phyloP scores from a whole-genome alignment of 2,888 invertebrate species.

The Nephrotoma appendiculata region DNA sequence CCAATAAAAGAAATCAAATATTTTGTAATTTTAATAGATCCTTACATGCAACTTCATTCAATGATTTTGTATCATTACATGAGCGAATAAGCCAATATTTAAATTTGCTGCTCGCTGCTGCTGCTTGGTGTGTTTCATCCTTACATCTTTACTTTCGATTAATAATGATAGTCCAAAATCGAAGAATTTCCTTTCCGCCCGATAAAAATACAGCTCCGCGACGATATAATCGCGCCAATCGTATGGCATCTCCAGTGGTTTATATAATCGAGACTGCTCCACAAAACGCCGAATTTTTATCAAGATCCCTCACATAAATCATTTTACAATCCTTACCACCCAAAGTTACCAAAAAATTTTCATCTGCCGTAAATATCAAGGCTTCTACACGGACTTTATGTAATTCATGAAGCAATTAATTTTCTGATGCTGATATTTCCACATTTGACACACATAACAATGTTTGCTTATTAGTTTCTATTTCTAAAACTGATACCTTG shows the following conservation, averaged over 20 bases:
- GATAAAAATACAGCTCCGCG: slow-evolving; percentile 54
- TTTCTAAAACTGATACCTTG: slow-evolving; percentile 57
- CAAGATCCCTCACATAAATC: slow-evolving; percentile 72
- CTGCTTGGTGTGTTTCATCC: too few relatives aligned
- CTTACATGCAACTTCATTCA: too few relatives aligned
- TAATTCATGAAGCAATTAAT: slow-evolving; percentile 70
- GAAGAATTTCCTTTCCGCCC: slow-evolving; percentile 56
- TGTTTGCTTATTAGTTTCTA: slow-evolving; percentile 51
- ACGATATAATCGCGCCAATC: slow-evolving; percentile 38
- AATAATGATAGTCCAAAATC: slow-evolving; percentile 59
- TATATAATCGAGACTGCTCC: slow-evolving; percentile 43
- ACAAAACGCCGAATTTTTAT: slow-evolving; percentile 45
- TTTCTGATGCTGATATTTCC: slow-evolving; percentile 57
- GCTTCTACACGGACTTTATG: slow-evolving; percentile 80
- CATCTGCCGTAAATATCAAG: slow-evolving; percentile 67
- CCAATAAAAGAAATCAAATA: too few relatives aligned
- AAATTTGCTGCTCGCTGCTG: too few relatives aligned
- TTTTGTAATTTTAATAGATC: too few relatives aligned
- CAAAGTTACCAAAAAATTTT: slow-evolving; percentile 66
- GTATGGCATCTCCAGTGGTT: slow-evolving; percentile 55
- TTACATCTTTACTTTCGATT: slow-evolving; percentile 58
- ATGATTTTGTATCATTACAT: too few relatives aligned
- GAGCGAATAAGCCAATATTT: too few relatives aligned
- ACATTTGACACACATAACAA: slow-evolving; percentile 67
- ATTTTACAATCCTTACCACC: slow-evolving; percentile 86